These are phyloP conservation scores for Hipposideros larvatus DNA, from an alignment of 2,797 vertebrate genomes.

Conservation along the genomic window DNA sequence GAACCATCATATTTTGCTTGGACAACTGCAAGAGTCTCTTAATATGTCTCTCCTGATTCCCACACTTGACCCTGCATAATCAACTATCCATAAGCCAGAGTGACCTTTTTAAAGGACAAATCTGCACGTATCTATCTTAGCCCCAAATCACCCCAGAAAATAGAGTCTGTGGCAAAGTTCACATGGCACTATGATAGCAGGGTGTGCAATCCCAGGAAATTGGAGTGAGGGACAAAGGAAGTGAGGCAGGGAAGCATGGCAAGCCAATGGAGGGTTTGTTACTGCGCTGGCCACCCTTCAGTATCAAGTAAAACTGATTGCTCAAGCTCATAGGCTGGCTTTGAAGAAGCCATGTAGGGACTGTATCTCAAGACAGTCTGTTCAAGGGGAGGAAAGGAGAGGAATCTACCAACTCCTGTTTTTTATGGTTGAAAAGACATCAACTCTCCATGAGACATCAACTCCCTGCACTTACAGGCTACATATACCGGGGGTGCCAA, in stretches of 20 bases:
- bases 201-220: neutral
- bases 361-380: neutral
- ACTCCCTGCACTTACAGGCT: neutral
- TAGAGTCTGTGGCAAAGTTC: neutral
- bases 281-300: neutral
- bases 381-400: neutral
- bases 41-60: neutral
- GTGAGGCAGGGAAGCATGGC: neutral
- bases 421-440: neutral
- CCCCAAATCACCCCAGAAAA: neutral
- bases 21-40: neutral
- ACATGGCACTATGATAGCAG: neutral
- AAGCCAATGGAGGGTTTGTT: neutral
- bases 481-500: no score
- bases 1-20: neutral
- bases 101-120: neutral
- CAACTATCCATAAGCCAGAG: neutral
- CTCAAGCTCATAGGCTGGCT: neutral
- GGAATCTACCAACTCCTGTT: neutral
- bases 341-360: neutral
- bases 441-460: neutral
- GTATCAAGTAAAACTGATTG: conserved; percentile 13
- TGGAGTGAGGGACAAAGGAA: neutral
- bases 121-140: neutral
- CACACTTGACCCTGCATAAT: neutral